Conservation (phyloP, 2,113 vertebrate genomes). For the human region DNA sequence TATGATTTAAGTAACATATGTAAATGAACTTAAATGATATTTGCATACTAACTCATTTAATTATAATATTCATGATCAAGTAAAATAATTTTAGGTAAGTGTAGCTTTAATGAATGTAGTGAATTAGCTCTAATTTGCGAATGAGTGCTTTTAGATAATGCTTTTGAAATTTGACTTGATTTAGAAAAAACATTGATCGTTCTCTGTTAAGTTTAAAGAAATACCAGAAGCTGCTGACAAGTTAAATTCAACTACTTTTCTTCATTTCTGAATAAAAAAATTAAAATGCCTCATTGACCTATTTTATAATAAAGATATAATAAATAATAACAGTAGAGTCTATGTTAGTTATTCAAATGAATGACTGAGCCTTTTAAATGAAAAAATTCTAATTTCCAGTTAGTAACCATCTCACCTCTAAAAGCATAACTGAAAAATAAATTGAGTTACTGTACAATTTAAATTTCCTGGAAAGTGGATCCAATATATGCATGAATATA, state of each 20-base stretch:
- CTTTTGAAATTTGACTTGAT: conserved; percentile 58
- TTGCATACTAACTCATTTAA: conserved; percentile 69
- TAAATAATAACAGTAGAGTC: neutral
- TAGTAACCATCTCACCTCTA: neutral
- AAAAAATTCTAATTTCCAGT: conserved; percentile 1
- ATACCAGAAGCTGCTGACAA: neutral
- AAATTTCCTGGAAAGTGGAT: conserved; percentile 21
- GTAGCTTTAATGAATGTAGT: conserved; percentile 50
- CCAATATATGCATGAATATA: neutral
- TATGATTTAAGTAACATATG: conserved; percentile 47
- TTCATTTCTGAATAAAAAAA: neutral
- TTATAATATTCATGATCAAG: conserved; percentile 74
- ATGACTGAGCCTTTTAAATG: neutral
- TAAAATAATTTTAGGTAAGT: conserved; percentile 65
- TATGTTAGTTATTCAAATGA: conserved; percentile 3
- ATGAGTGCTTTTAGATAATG: conserved; percentile 66
- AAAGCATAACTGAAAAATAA: neutral
- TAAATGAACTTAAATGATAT: conserved; percentile 70
- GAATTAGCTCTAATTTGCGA: conserved; percentile 74
- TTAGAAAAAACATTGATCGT: neutral
- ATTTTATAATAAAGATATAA: neutral
- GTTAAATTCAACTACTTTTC: neutral
- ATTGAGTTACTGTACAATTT: neutral
- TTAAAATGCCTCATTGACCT: neutral
- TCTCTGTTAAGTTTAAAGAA: conserved; percentile 31